Percentiles rank a stretch among this genome's conserved stretches.
These are phyloP conservation scores for Odocoileus hemionus DNA, from an alignment of 2,113 vertebrate species.

Conservation along the genomic window DNA sequence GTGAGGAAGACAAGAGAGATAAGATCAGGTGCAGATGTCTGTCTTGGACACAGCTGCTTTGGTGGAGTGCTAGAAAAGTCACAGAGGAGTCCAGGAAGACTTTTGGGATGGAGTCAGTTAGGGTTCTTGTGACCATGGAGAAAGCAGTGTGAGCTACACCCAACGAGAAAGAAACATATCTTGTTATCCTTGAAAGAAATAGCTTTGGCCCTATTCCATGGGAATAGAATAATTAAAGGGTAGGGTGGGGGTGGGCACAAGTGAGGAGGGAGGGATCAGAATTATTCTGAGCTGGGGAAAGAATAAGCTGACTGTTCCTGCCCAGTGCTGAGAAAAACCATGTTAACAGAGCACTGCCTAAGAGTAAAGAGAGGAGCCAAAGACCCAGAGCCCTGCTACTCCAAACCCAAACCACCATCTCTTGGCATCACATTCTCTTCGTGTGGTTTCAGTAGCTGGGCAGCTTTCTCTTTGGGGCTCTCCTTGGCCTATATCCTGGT, in stretches of 20 bases:
- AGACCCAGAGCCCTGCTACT: fast-evolving
- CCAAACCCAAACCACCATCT: too few species aligned
- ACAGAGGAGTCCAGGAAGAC: not conserved
- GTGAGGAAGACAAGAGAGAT: not conserved
- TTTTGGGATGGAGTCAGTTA: not conserved
- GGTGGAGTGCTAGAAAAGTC: not conserved
- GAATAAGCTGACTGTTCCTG: not conserved
- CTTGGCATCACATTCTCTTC: fast-evolving
- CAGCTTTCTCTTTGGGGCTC: not conserved
- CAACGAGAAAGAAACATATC: not conserved
- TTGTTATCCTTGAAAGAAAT: not conserved
- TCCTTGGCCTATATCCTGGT: not conserved
- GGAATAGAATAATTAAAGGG: not conserved
- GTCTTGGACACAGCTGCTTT: not conserved
- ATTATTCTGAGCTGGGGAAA: too few species aligned
- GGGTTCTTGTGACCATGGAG: not conserved
- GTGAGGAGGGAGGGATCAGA: not conserved
- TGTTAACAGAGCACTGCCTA: too few species aligned
- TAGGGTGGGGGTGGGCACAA: too few species aligned
- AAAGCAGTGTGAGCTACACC: not conserved
- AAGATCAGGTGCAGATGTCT: not conserved
- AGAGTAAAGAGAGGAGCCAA: not conserved
- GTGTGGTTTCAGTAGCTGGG: not conserved
- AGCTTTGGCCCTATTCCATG: not conserved
- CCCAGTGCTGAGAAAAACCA: not conserved